These are phyloP conservation scores for Lamellibrachia columna DNA, from an alignment of 2,888 invertebrate species.

Conservation along the genomic window DNA sequence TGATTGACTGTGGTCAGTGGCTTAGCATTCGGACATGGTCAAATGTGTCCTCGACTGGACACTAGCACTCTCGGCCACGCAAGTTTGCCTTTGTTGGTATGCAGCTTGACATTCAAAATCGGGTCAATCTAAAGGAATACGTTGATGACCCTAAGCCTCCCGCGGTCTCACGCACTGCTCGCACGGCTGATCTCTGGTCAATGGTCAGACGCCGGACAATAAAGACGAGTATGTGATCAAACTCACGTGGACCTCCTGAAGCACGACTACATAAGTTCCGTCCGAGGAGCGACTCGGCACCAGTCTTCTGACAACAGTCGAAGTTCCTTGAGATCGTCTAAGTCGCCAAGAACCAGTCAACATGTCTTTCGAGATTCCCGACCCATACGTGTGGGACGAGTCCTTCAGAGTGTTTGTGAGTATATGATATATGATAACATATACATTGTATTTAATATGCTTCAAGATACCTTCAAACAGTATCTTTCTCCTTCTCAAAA, in stretches of 20 bases:
- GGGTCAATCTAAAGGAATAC: background rate
- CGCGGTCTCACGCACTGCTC: background rate
- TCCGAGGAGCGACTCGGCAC: background rate
- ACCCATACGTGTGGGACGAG: constrained; percentile 5
- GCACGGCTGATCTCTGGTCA: background rate
- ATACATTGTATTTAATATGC: background rate
- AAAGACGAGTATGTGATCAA: background rate
- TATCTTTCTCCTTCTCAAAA: background rate
- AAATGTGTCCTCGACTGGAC: background rate
- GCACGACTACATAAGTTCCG: background rate
- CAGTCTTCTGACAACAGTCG: constrained; percentile 7
- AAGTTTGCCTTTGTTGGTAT: background rate
- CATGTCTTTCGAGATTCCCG: constrained; percentile 21
- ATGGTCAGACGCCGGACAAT: background rate
- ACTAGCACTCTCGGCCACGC: background rate
- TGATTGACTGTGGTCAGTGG: background rate
- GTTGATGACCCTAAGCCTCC: background rate
- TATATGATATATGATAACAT: background rate
- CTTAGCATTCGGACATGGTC: background rate
- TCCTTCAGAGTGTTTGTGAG: background rate
- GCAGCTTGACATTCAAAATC: background rate
- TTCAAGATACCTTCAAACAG: background rate
- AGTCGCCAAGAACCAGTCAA: constrained; percentile 23
- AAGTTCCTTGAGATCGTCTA: background rate
- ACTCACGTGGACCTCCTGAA: background rate